Percentiles rank a stretch among this genome's conserved stretches.
Conservation (phyloP, 1,140 invertebrate genomes). For the Drosophila melanogaster region Release_6_plus_ISO1_MT NT_037436.4:15787501-15788000, state of each 20-base stretch:
- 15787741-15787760: slow-evolving; percentile 44
- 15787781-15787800: slow-evolving; percentile 75
- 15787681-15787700: slow-evolving; percentile 15
- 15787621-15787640: neutral
- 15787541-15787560: too few species aligned
- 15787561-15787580: too few species aligned
- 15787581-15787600: too few species aligned
- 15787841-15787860: slow-evolving; percentile 33
- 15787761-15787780: slow-evolving; percentile 19
- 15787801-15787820: slow-evolving; percentile 81
- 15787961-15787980: slow-evolving; percentile 45
- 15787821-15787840: slow-evolving; percentile 74
- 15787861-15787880: slow-evolving; percentile 74
- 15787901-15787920: slow-evolving; percentile 67
- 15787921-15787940: slow-evolving; percentile 18
- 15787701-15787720: slow-evolving; percentile 40
- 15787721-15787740: slow-evolving; percentile 25
- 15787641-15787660: too few species aligned
- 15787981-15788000: slow-evolving; percentile 50
- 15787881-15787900: slow-evolving; percentile 80
- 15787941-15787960: slow-evolving; percentile 21
- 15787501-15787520: neutral
- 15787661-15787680: neutral
- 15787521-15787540: too few species aligned
- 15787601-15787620: neutral